A percentile compares a stretch with the other conserved stretches of the same genome.
Evolutionary conservation across 2,888 invertebrate genomes (phyloP).

Genomic region (Alsophila aescularia): DNA sequence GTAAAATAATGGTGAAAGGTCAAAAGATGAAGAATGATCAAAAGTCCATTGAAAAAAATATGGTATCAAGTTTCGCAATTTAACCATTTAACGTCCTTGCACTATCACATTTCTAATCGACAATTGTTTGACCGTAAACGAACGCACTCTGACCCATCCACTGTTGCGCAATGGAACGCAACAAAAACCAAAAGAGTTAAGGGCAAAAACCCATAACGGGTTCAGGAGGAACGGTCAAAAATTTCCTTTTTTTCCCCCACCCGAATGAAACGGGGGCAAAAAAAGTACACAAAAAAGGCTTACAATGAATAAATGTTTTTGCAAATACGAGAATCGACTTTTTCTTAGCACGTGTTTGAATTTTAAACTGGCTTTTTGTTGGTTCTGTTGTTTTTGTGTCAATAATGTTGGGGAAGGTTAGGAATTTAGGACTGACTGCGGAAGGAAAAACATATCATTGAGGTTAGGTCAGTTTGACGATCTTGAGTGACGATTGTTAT

Average conservation of each 20-base stretch:
- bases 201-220: slow-evolving; percentile 78
- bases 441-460: slow-evolving; percentile 29
- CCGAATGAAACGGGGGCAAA: slow-evolving; percentile 69
- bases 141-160: slow-evolving; percentile 42
- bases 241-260: slow-evolving; percentile 61
- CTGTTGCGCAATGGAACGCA: slow-evolving; percentile 59
- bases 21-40: too few species aligned
- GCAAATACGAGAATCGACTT: slow-evolving; percentile 72
- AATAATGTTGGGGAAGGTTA: slow-evolving; percentile 67
- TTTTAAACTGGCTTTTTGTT: slow-evolving; percentile 68
- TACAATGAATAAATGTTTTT: slow-evolving; percentile 76
- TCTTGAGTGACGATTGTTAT: too few species aligned
- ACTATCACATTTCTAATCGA: slow-evolving; percentile 17
- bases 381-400: slow-evolving; percentile 53
- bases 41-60: too few species aligned
- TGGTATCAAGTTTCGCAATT: background rate
- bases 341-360: slow-evolving; percentile 79
- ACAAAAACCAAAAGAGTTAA: slow-evolving; percentile 55
- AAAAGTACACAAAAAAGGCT: slow-evolving; percentile 66
- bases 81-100: slow-evolving; percentile 20
- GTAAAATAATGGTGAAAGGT: too few species aligned
- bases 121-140: slow-evolving; percentile 31
- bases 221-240: slow-evolving; percentile 51
- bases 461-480: slow-evolving; percentile 20
- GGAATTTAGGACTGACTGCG: slow-evolving; percentile 33